A percentile compares a stretch with the other conserved stretches of the same genome.
phyloP scores from a whole-genome alignment of 2,113 vertebrate species.

The Columba livia region DNA sequence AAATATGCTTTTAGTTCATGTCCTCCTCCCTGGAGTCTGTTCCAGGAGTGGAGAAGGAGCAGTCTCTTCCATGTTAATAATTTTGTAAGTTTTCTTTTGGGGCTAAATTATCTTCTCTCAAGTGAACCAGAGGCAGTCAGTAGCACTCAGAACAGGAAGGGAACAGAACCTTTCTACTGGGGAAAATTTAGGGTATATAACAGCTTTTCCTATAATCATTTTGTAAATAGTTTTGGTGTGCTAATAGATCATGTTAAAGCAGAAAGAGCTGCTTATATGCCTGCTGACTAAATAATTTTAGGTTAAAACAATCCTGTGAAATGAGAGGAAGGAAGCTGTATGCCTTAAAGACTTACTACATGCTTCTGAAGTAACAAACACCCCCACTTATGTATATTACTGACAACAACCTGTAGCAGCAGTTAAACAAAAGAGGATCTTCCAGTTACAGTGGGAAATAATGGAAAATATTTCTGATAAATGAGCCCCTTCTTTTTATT shows the following conservation, averaged over 20 bases:
- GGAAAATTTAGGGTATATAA: neutral
- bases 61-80: neutral
- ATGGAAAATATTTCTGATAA: neutral
- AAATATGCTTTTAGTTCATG: neutral
- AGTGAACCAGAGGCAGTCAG: accelerated
- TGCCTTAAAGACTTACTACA: neutral
- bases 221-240: neutral
- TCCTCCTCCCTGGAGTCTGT: neutral
- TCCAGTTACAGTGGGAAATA: neutral
- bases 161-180: neutral
- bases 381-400: neutral
- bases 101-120: neutral
- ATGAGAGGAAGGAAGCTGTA: neutral
- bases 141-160: neutral
- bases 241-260: neutral
- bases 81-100: neutral
- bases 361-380: neutral
- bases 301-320: neutral
- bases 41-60: neutral
- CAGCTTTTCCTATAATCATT: neutral
- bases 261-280: neutral
- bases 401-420: neutral
- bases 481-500: neutral
- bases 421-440: neutral
- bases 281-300: neutral